Conservation (phyloP, 2,888 invertebrate genomes). For the Prenolepis imparis region DNA sequence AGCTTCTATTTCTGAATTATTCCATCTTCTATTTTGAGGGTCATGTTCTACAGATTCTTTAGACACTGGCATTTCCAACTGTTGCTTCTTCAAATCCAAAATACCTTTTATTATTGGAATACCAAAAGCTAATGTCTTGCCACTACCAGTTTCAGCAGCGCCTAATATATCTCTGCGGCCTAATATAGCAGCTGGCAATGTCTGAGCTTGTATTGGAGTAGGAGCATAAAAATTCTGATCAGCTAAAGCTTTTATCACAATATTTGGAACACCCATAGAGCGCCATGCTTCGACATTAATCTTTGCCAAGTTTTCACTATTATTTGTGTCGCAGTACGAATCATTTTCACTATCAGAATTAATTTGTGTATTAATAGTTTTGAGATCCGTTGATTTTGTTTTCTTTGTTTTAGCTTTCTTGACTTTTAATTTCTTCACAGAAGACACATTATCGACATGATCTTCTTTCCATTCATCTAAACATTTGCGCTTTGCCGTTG, state of each 20-base stretch:
- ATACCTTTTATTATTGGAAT: slow-evolving; percentile 97
- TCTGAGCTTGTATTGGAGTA: slow-evolving; percentile 94
- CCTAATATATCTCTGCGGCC: slow-evolving; percentile 97
- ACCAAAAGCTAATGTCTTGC: slow-evolving; percentile 99
- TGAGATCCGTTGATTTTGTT: background rate
- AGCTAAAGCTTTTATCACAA: slow-evolving; percentile 91
- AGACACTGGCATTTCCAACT: slow-evolving; percentile 55
- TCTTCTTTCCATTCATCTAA: slow-evolving; percentile 41
- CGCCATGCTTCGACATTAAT: slow-evolving; percentile 89
- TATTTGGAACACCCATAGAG: slow-evolving; percentile 90
- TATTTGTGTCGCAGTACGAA: slow-evolving; percentile 22
- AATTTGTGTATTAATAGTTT: slow-evolving; percentile 17
- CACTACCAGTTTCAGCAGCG: slow-evolving; percentile 99
- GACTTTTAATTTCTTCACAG: slow-evolving; percentile 61
- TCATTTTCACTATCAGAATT: slow-evolving; percentile 33
- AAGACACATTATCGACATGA: slow-evolving; percentile 27
- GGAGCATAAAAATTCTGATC: slow-evolving; percentile 93
- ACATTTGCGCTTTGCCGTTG: slow-evolving; percentile 49
- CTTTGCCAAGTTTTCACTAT: slow-evolving; percentile 55
- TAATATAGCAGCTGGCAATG: slow-evolving; percentile 94
- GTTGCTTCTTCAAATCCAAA: slow-evolving; percentile 89
- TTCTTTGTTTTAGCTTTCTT: slow-evolving; percentile 23
- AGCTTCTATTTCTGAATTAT: slow-evolving; percentile 55
- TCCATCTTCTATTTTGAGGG: slow-evolving; percentile 75
- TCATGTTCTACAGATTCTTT: background rate